Percentiles rank a stretch among this genome's conserved stretches.
Conservation (phyloP, 2,113 vertebrate species). For the Oreochromis spilurus region DNA sequence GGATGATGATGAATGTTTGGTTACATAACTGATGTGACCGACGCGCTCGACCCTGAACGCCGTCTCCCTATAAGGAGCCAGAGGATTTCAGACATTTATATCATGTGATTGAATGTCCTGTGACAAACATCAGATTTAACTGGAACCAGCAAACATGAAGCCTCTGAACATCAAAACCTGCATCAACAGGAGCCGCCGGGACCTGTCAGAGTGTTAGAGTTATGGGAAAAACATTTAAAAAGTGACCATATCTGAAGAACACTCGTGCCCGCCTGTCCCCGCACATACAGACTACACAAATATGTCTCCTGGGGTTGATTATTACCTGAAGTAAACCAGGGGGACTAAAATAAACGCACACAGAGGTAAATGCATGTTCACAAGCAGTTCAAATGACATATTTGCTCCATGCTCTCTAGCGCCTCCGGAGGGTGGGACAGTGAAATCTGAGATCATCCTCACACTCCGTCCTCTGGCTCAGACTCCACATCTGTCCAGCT, state of each 20-base stretch:
- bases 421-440: neutral
- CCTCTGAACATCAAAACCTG: neutral
- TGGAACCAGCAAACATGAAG: neutral
- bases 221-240: neutral
- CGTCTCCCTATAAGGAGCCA: neutral
- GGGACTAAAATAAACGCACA: accelerated
- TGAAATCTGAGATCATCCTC: neutral
- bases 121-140: neutral
- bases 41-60: neutral
- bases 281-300: neutral
- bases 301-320: neutral
- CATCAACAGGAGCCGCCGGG: neutral
- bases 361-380: accelerated
- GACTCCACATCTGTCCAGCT: neutral
- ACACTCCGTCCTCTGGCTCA: neutral
- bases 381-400: neutral
- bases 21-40: neutral
- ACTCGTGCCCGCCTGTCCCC: neutral
- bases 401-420: accelerated
- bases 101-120: accelerated
- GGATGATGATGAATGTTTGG: neutral
- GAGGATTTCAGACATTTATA: neutral
- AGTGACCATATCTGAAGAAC: neutral
- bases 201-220: accelerated
- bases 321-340: neutral